Evolutionary conservation across 2,888 invertebrate genomes (phyloP), one percentile per base, ranked within the genome.

Genomic region (Amphipyra berbera): DNA sequence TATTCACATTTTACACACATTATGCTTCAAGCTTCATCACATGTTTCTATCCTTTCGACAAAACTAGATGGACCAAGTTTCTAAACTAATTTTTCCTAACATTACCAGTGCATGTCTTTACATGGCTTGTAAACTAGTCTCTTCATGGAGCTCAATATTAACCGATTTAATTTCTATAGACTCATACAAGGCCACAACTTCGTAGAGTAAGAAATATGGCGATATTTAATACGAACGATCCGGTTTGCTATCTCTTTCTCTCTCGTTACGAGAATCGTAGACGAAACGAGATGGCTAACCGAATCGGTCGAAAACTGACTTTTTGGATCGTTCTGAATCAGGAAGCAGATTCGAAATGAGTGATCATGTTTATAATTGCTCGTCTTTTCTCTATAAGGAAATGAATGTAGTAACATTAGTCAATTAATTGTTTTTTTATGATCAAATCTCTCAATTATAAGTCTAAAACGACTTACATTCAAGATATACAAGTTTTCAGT

Each of bases 111-210:
- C 73, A 33, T 40, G 35, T 64, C 44, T 68, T 60, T 46, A 63
- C 59, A 70, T 37, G 27, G 60, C 37, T 50, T 42, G 27, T 56
- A 60, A 6, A 12, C 44, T 58, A 70, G 21, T 54, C 40, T 58
- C 57, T 58, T 41, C 54, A 44, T 57, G 50, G 72, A 76, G 57
- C 50, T 49, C 62, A 61, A 45, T 55, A 55, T 21, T 49, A 56
- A 68, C 45, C 69, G 14, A 38, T 41, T 45, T 47, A 50, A n/a
- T 48, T 47, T 30, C 8, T 61, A 74, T 15, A 67, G 58, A 76
- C 59, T 68, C 63, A 67, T 67, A 57, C 59, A 74, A 79, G 68
- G 76, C 74, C 68, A 67, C 78, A 27, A 58, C 57, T 66, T 61
- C 57, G 30, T 63, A 53, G 44, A 44, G 44, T 38, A 9, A 8